These are phyloP conservation scores for Drosophila sordidapex DNA, from an alignment of 2,888 invertebrate genomes.

Conservation along the genomic window DNA sequence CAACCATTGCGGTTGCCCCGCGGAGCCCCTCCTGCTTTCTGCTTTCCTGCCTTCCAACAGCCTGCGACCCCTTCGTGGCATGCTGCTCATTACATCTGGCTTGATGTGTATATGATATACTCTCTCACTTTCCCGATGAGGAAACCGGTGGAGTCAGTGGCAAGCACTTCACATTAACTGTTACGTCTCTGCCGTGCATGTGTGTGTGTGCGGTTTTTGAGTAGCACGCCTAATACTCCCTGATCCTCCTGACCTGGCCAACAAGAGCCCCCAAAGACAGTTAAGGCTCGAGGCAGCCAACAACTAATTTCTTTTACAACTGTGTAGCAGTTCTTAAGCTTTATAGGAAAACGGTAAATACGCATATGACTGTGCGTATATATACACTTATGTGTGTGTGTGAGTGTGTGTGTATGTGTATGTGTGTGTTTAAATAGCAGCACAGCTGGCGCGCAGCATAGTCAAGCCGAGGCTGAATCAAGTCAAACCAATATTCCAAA, in stretches of 20 bases:
- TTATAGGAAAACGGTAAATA: conserved; percentile 51
- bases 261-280: conserved; percentile 13
- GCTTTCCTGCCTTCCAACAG: neutral
- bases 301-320: conserved; percentile 80
- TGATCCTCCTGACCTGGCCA: conserved; percentile 33
- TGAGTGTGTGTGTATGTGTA: conserved; percentile 9
- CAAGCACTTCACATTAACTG: conserved; percentile 71
- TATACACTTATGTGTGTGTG: conserved; percentile 6
- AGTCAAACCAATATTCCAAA: conserved; percentile 75
- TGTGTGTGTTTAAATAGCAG: conserved; percentile 51
- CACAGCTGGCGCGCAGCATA: conserved; percentile 69
- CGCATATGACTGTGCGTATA: conserved; percentile 7
- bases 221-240: conserved; percentile 15
- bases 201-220: conserved; percentile 44
- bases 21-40: too few species aligned
- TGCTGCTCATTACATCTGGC: conserved; percentile 44
- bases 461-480: conserved; percentile 31
- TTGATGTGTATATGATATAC: conserved; percentile 78
- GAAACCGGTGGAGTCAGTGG: conserved; percentile 11
- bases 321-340: conserved; percentile 74
- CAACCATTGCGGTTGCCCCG: conserved; percentile 6
- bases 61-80: conserved; percentile 10
- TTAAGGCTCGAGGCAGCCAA: conserved; percentile 24
- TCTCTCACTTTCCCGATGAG: conserved; percentile 22
- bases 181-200: conserved; percentile 40